These are phyloP conservation scores for Plotosus lineatus DNA, from an alignment of 2,113 vertebrate genomes.

Conservation along the genomic window DNA sequence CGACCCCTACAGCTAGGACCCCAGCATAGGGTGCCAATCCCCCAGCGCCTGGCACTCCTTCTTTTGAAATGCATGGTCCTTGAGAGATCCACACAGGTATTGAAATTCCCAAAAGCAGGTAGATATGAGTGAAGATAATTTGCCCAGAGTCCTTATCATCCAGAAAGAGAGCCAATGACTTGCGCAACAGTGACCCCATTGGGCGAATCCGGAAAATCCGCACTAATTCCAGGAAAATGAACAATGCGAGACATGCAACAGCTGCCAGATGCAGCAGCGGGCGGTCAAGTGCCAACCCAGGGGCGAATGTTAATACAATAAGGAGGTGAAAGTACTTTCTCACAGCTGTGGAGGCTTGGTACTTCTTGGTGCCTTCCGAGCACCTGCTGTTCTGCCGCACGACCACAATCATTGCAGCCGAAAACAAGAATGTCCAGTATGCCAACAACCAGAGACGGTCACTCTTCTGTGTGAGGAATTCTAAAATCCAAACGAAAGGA, in stretches of 20 bases:
- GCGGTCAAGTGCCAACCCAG: slow-evolving; percentile 87
- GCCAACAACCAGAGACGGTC: slow-evolving; percentile 80
- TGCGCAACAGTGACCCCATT: slow-evolving; percentile 82
- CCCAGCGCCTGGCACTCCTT: slow-evolving; percentile 75
- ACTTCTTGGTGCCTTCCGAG: slow-evolving; percentile 83
- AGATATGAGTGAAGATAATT: slow-evolving; percentile 94
- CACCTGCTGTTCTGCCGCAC: slow-evolving; percentile 87
- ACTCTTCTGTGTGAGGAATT: slow-evolving; percentile 81
- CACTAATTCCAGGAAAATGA: slow-evolving; percentile 87
- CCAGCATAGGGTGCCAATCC: slow-evolving; percentile 90
- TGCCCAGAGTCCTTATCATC: slow-evolving; percentile 94
- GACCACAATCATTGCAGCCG: slow-evolving; percentile 81
- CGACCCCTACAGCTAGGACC: slow-evolving; percentile 90
- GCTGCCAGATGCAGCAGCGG: slow-evolving; percentile 86
- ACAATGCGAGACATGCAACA: slow-evolving; percentile 82
- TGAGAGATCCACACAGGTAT: slow-evolving; percentile 93
- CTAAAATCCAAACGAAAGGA: slow-evolving; percentile 88
- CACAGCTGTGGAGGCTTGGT: slow-evolving; percentile 84
- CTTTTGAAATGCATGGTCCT: slow-evolving; percentile 83
- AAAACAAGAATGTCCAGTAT: slow-evolving; percentile 84
- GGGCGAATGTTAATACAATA: slow-evolving; percentile 87
- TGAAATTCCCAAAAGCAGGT: slow-evolving; percentile 92
- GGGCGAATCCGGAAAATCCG: slow-evolving; percentile 92
- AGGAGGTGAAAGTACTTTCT: slow-evolving; percentile 96
- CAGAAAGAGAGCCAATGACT: slow-evolving; percentile 87